These are phyloP conservation scores for Chondrilla cf. caribensis DNA, from an alignment of 37 sponge, comb jelly and placozoan genomes.

Conservation along the genomic window DNA sequence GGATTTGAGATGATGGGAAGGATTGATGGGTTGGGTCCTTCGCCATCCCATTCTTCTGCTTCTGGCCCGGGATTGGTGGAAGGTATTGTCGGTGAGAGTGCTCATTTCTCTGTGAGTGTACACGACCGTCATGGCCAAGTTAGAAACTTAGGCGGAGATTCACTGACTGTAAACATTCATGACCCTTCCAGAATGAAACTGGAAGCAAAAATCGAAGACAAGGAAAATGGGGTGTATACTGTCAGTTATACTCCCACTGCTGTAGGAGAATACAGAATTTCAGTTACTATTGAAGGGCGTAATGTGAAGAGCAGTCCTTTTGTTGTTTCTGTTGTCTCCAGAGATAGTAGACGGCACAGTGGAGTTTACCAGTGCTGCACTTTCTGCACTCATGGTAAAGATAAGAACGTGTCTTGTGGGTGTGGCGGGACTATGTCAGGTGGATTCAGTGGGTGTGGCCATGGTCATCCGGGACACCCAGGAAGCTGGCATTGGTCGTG, in stretches of 20 bases:
- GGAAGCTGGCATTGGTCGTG: constrained; percentile 75
- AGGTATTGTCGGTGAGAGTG: constrained; percentile 19
- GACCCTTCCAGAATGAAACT: constrained; percentile 11
- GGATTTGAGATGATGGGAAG: constrained; percentile 53
- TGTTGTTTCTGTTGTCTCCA: constrained; percentile 36
- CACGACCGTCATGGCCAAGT: constrained; percentile 47
- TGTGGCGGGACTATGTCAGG: constrained; percentile 79
- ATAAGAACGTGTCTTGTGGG: constrained; percentile 67
- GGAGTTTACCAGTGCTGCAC: constrained; percentile 75
- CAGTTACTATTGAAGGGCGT: constrained; percentile 46
- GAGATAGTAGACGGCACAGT: constrained; percentile 27
- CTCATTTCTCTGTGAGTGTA: constrained; percentile 36
- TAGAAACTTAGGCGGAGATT: constrained; percentile 51
- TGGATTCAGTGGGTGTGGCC: constrained; percentile 77
- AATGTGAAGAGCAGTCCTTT: constrained; percentile 68
- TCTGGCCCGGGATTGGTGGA: constrained; percentile 36
- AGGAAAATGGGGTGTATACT: constrained; percentile 38
- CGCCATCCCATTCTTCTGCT: constrained; percentile 29
- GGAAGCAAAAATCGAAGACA: constrained; percentile 23
- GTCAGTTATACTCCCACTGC: constrained; percentile 39
- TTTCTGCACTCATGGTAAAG: constrained; percentile 56
- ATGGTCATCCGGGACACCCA: constrained; percentile 71
- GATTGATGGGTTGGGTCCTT: constrained; percentile 49
- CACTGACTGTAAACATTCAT: constrained; percentile 35
- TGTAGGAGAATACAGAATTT: constrained; percentile 49